A percentile compares a stretch with the other conserved stretches of the same genome.
Conservation (phyloP, 2,113 vertebrate genomes). For the Aptenodytes patagonicus region DNA sequence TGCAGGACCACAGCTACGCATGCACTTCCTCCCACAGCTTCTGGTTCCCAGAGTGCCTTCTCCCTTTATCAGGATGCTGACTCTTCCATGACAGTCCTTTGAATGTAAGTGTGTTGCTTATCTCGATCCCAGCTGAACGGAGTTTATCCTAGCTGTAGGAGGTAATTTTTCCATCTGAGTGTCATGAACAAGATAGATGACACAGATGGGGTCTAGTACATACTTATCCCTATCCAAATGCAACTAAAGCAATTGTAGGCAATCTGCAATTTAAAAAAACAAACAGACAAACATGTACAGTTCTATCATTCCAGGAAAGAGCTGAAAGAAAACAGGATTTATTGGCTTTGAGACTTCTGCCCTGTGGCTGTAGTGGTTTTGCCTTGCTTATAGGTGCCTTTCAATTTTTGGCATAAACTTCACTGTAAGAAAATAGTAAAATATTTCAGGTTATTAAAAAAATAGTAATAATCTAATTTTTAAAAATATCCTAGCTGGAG, state of each 20-base stretch:
- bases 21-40: background rate
- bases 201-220: background rate
- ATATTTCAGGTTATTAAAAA: background rate
- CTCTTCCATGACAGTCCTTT: background rate
- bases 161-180: background rate
- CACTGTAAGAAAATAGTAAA: background rate
- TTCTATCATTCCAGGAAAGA: background rate
- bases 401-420: background rate
- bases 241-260: background rate
- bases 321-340: background rate
- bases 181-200: background rate
- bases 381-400: background rate
- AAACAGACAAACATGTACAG: background rate
- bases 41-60: background rate
- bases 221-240: background rate
- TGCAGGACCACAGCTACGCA: background rate
- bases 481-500: background rate
- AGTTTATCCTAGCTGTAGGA: background rate
- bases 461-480: background rate
- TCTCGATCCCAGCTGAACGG: background rate
- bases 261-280: background rate
- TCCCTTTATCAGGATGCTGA: background rate
- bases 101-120: background rate
- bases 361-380: background rate
- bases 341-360: background rate